These are phyloP conservation scores for Campodea augens DNA, from an alignment of 1,140 invertebrate genomes.

Conservation along the genomic window DNA sequence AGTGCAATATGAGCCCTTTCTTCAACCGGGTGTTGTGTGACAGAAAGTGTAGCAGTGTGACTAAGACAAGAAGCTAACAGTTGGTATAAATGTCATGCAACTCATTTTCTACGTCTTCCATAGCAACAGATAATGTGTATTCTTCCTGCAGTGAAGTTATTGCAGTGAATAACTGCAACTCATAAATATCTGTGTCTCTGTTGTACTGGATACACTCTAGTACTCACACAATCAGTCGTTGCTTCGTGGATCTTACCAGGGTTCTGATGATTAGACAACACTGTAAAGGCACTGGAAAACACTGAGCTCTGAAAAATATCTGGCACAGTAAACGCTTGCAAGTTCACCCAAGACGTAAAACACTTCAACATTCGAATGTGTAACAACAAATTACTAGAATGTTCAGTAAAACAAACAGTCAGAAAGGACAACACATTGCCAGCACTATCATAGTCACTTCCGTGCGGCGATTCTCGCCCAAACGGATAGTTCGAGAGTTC, in stretches of 20 bases:
- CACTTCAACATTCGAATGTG: slow-evolving; percentile 45
- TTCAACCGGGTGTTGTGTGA: too few species aligned
- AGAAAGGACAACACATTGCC: slow-evolving; percentile 24
- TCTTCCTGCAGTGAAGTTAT: slow-evolving; percentile 61
- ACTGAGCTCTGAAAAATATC: slow-evolving; percentile 14
- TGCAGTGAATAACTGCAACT: slow-evolving; percentile 58
- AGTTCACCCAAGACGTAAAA: slow-evolving; percentile 59
- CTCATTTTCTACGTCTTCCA: slow-evolving; percentile 88
- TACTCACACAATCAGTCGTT: slow-evolving; percentile 73
- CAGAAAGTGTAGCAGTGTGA: too few species aligned
- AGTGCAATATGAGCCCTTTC: too few species aligned
- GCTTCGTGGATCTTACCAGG: slow-evolving; percentile 62
- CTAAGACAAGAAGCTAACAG: too few species aligned
- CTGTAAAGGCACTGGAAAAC: slow-evolving; percentile 42
- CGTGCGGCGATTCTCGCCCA: slow-evolving; percentile 74
- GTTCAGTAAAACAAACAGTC: slow-evolving; percentile 42
- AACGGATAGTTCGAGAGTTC: slow-evolving; percentile 53
- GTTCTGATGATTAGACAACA: slow-evolving; percentile 23
- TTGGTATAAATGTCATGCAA: too few species aligned
- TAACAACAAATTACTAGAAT: slow-evolving; percentile 31
- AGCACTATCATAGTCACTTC: slow-evolving; percentile 43
- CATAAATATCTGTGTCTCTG: slow-evolving; percentile 42
- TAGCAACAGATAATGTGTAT: slow-evolving; percentile 77
- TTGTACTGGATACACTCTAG: slow-evolving; percentile 58
- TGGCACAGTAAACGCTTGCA: slow-evolving; percentile 36